Evolutionary conservation across 2,888 invertebrate species (phyloP).

Genomic region (Macrophya alboannulata): DNA sequence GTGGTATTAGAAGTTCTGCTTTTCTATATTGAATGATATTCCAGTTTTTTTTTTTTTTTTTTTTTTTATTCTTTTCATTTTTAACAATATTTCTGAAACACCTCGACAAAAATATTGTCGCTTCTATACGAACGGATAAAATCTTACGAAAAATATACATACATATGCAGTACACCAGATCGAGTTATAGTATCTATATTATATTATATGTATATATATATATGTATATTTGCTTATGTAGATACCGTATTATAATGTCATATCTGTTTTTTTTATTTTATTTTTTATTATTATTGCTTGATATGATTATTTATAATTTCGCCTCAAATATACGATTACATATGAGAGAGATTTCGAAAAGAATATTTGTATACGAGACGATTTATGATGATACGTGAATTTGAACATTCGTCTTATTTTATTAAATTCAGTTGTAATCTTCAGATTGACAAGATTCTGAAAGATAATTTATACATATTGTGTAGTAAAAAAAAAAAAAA

Average conservation of each 20-base stretch:
- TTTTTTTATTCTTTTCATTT: not conserved
- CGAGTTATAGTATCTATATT: not conserved
- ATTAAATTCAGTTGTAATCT: not conserved
- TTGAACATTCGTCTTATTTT: not conserved
- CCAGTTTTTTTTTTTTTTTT: not conserved
- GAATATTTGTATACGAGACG: not conserved
- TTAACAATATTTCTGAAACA: not conserved
- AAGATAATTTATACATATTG: too few relatives aligned
- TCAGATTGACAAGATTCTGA: not conserved
- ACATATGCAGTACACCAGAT: not conserved
- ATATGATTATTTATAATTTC: not conserved
- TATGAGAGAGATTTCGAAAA: not conserved
- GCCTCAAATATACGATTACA: not conserved
- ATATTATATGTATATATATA: not conserved
- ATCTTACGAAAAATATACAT: not conserved
- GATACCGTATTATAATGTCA: not conserved
- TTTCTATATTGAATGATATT: not conserved
- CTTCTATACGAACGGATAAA: not conserved
- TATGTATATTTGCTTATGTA: too few relatives aligned
- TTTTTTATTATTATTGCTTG: not conserved
- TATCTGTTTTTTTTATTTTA: not conserved
- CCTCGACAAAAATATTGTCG: not conserved
- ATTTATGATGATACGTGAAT: not conserved
- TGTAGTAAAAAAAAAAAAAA: not conserved
- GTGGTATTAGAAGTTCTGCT: constrained; percentile 17